A percentile compares a stretch with the other conserved stretches of the same genome.
phyloP scores from a whole-genome alignment of 2,113 vertebrate genomes.

The Phyllopteryx taeniolatus region DNA sequence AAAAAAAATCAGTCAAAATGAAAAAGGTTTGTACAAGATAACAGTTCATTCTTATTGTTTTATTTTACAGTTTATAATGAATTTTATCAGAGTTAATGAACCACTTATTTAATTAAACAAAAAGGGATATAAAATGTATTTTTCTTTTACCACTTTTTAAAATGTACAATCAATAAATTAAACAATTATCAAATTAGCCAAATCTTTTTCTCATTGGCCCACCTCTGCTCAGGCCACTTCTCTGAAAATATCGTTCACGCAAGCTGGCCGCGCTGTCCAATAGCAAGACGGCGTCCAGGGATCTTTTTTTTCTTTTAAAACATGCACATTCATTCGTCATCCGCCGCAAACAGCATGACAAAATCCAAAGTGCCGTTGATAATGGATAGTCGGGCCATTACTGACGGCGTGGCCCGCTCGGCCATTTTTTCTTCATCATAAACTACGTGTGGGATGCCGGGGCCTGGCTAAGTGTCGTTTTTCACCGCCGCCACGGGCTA shows the following conservation, averaged over 20 bases:
- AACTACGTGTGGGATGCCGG: slow-evolving; percentile 18
- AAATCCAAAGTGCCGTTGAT: slow-evolving; percentile 22
- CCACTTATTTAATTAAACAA: too few relatives aligned
- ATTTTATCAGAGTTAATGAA: too few relatives aligned
- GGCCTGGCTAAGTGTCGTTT: slow-evolving; percentile 43
- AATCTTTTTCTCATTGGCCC: too few relatives aligned
- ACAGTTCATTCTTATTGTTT: too few relatives aligned
- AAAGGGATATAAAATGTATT: too few relatives aligned
- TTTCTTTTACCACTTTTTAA: too few relatives aligned
- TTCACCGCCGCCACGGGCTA: slow-evolving; percentile 49
- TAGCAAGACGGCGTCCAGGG: slow-evolving; percentile 12
- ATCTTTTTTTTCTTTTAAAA: slow-evolving; percentile 36
- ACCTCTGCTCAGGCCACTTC: too few relatives aligned
- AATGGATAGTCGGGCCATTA: slow-evolving; percentile 39
- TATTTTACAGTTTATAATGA: too few relatives aligned
- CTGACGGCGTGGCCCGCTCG: slow-evolving; percentile 15
- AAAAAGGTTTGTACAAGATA: too few relatives aligned
- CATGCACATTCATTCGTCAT: slow-evolving; percentile 37
- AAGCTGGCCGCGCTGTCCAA: slow-evolving; percentile 7
- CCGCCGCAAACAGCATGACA: slow-evolving; percentile 34
- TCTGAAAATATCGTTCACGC: background rate
- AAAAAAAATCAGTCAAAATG: too few relatives aligned
- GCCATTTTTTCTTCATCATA: slow-evolving; percentile 38
- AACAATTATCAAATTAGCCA: too few relatives aligned
- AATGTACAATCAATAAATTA: too few relatives aligned